phyloP scores from a whole-genome alignment of 2,888 invertebrate species.

The Agapostemon virescens region DNA sequence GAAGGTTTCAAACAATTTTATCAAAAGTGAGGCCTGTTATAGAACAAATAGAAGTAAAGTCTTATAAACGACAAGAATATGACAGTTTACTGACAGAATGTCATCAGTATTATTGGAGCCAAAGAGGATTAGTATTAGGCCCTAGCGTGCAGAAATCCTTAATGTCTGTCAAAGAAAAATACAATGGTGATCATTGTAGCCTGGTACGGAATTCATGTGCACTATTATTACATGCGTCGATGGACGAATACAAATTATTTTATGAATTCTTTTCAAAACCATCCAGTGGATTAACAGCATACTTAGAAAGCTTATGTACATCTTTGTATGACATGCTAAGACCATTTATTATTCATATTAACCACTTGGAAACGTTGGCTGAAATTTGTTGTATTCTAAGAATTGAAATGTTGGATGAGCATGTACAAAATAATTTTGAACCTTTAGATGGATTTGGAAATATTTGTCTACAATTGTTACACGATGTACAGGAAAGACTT shows the following conservation, averaged over 20 bases:
- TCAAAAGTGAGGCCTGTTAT: slow-evolving; percentile 91
- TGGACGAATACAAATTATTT: slow-evolving; percentile 96
- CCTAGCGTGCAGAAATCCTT: slow-evolving; percentile 82
- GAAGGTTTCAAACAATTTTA: slow-evolving; percentile 96
- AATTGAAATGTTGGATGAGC: slow-evolving; percentile 95
- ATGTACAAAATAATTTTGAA: slow-evolving; percentile 89
- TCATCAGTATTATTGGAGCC: slow-evolving; percentile 90
- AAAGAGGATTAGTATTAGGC: slow-evolving; percentile 84
- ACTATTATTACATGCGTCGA: slow-evolving; percentile 94
- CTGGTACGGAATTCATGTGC: slow-evolving; percentile 93
- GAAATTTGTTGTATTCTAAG: slow-evolving; percentile 97
- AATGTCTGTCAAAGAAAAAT: slow-evolving; percentile 80
- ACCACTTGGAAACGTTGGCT: slow-evolving; percentile 97
- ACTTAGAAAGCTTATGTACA: slow-evolving; percentile 92
- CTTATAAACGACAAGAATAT: slow-evolving; percentile 89
- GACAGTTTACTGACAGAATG: slow-evolving; percentile 88
- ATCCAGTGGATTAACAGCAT: slow-evolving; percentile 86
- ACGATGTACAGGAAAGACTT: slow-evolving; percentile 97
- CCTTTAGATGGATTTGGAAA: slow-evolving; percentile 89
- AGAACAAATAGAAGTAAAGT: slow-evolving; percentile 89
- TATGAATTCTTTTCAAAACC: slow-evolving; percentile 92
- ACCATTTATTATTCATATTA: slow-evolving; percentile 96
- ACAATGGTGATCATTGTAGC: slow-evolving; percentile 90
- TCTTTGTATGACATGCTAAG: slow-evolving; percentile 95
- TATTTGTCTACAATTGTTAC: slow-evolving; percentile 90